A percentile compares a stretch with the other conserved stretches of the same genome.
phyloP scores from a whole-genome alignment of 2,113 vertebrate species.

The Eurypyga helias region DNA sequence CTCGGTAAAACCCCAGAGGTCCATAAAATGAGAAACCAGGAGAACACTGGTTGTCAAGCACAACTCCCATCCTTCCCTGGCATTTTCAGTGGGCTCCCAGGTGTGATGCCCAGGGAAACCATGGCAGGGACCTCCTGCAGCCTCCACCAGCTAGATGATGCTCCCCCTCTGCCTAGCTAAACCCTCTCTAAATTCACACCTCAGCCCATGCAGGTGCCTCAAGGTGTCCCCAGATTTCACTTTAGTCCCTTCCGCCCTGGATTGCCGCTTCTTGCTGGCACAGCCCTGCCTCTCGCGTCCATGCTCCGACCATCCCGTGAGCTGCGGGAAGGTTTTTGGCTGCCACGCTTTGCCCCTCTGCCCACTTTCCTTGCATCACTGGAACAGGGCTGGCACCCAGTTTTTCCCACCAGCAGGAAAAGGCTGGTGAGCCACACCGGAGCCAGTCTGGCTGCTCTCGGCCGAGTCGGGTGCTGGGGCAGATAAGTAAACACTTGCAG shows the following conservation, averaged over 20 bases:
- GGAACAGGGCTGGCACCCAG: background rate
- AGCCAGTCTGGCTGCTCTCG: constrained; percentile 84
- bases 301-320: fast-evolving
- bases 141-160: background rate
- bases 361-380: background rate
- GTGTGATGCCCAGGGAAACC: background rate
- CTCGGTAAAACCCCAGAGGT: background rate
- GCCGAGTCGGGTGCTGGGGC: constrained; percentile 74
- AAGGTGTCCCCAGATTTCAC: background rate
- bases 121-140: fast-evolving
- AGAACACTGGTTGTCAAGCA: background rate
- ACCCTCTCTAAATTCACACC: background rate
- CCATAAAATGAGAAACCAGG: background rate
- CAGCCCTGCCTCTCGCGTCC: background rate
- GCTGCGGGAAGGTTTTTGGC: background rate
- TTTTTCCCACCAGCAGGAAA: constrained; percentile 64
- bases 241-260: background rate
- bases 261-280: background rate
- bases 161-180: background rate
- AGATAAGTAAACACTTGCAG: constrained; percentile 91
- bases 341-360: background rate
- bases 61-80: background rate
- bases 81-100: fast-evolving
- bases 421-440: constrained; percentile 74
- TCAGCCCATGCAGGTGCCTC: fast-evolving